A percentile compares a stretch with the other conserved stretches of the same genome.
phyloP scores from a whole-genome alignment of 2,113 vertebrate species.

The Castor canadensis region DNA sequence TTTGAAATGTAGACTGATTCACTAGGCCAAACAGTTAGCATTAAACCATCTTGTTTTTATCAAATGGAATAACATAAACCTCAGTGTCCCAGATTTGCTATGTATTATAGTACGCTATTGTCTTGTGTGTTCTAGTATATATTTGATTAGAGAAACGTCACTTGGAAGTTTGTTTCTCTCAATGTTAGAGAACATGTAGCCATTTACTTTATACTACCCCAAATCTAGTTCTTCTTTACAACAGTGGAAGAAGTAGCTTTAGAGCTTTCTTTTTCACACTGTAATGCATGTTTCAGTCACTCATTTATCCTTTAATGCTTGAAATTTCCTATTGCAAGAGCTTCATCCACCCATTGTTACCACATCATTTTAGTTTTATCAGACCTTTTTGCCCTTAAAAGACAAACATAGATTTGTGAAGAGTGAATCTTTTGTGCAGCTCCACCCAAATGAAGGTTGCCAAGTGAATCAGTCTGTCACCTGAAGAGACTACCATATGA shows the following conservation, averaged over 20 bases:
- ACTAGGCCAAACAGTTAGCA: not conserved
- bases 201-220: not conserved
- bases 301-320: not conserved
- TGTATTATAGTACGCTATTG: not conserved
- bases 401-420: not conserved
- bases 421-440: not conserved
- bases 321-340: too few species aligned
- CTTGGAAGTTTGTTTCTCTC: not conserved
- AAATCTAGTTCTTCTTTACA: not conserved
- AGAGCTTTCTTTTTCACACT: not conserved
- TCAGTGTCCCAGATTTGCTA: not conserved
- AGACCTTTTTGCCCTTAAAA: not conserved
- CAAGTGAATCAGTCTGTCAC: not conserved
- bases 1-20: not conserved
- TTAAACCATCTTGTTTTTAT: not conserved
- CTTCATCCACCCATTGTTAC: not conserved
- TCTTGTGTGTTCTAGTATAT: not conserved
- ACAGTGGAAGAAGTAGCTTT: not conserved
- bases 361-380: not conserved
- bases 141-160: not conserved
- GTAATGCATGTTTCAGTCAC: not conserved
- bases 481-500: conserved; percentile 20
- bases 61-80: not conserved
- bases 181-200: not conserved
- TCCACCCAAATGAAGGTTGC: not conserved